phyloP scores from a whole-genome alignment of 2,888 invertebrate species.

The Callosobruchus maculatus region DNA sequence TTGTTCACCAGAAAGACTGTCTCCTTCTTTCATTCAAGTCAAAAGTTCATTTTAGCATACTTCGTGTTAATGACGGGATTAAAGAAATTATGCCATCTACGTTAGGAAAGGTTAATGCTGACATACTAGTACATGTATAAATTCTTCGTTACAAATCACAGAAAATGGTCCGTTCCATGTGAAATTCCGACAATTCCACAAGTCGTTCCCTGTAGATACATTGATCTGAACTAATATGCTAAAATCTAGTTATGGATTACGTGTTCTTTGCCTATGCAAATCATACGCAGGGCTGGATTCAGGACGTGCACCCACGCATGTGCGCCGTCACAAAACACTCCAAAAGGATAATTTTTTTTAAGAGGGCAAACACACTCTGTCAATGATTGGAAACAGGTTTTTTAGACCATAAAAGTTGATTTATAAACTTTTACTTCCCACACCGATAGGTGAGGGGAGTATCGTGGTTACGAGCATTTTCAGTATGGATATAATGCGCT shows the following conservation, averaged over 20 bases:
- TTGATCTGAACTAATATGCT: conserved; percentile 35
- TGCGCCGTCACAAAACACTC: too few species aligned
- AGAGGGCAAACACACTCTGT: too few species aligned
- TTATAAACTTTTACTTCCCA: too few species aligned
- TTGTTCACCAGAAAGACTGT: too few species aligned
- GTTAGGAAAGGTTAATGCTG: neutral
- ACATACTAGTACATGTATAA: neutral
- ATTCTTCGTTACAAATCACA: neutral
- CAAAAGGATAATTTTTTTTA: too few species aligned
- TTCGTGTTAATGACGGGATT: neutral
- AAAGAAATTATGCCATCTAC: neutral
- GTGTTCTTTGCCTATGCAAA: conserved; percentile 14
- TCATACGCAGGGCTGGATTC: neutral
- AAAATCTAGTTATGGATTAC: conserved; percentile 23
- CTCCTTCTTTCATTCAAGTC: neutral
- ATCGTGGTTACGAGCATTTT: too few species aligned
- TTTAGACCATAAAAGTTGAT: too few species aligned
- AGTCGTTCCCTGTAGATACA: conserved; percentile 35
- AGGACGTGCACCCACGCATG: too few species aligned
- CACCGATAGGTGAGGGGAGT: too few species aligned
- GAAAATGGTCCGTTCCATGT: neutral
- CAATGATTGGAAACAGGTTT: too few species aligned
- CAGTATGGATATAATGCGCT: too few species aligned
- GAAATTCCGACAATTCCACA: neutral
- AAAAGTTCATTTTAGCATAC: neutral